These are phyloP conservation scores for Rhagoletis pomonella DNA, from an alignment of 1,140 invertebrate genomes.

Conservation along the genomic window DNA sequence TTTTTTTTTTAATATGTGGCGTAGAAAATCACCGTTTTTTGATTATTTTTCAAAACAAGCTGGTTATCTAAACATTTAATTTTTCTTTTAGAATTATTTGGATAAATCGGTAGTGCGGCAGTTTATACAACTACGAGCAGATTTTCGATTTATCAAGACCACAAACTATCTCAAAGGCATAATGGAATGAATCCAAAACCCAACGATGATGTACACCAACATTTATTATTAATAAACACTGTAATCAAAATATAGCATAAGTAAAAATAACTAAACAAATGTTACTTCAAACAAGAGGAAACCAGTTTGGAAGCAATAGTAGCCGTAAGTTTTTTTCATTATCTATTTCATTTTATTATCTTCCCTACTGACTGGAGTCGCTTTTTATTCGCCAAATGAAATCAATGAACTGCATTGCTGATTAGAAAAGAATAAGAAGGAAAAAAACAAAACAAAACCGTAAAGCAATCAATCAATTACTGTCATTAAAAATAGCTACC, in stretches of 20 bases:
- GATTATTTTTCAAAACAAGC: no score
- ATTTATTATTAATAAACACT: conserved; percentile 15
- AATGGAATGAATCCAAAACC: conserved; percentile 63
- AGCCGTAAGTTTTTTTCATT: not conserved
- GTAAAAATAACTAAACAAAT: not conserved
- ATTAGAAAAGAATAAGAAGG: not conserved
- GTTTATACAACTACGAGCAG: conserved; percentile 94
- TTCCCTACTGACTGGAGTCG: not conserved
- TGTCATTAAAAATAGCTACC: not conserved
- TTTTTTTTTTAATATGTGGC: no score
- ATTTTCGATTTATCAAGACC: conserved; percentile 75
- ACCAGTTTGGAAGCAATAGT: no score
- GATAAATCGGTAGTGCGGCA: conserved; percentile 90
- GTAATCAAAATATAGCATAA: not conserved
- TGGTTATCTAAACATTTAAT: conserved; percentile 53
- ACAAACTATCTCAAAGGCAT: conserved; percentile 71
- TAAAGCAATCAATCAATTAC: conserved; percentile 5
- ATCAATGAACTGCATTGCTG: conserved; percentile 12
- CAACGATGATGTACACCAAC: not conserved
- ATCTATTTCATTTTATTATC: not conserved
- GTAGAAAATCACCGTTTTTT: no score
- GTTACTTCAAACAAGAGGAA: no score
- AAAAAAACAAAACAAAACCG: not conserved
- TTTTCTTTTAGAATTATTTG: conserved; percentile 84
- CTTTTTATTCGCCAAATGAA: not conserved